These are phyloP conservation scores for Tetramorium bicarinatum DNA, from an alignment of 2,888 invertebrate species.

Conservation along the genomic window DNA sequence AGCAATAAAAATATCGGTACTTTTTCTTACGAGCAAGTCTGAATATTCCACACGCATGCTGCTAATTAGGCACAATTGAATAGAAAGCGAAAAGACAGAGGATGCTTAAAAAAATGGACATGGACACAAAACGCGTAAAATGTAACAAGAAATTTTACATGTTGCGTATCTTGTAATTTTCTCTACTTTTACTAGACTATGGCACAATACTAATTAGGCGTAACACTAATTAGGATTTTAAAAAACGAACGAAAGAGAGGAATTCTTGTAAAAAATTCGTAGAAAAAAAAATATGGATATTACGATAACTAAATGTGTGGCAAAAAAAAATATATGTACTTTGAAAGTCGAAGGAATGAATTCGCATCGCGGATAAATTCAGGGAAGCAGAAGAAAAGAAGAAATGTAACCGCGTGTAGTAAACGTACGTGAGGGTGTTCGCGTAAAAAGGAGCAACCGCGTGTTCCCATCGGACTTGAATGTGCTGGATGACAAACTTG, in stretches of 20 bases:
- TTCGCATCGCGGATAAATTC: constrained; percentile 50
- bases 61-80: constrained; percentile 21
- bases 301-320: neutral
- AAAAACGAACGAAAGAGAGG: neutral
- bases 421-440: constrained; percentile 28
- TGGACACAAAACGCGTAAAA: neutral
- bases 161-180: too few relatives aligned
- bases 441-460: constrained; percentile 56
- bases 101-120: neutral
- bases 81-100: neutral
- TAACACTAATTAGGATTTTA: neutral
- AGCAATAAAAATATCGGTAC: neutral
- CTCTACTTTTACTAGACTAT: neutral
- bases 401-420: constrained; percentile 39
- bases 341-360: constrained; percentile 38
- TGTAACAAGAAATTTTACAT: neutral
- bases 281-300: constrained; percentile 34
- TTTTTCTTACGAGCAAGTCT: neutral
- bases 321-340: neutral
- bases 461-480: constrained; percentile 59
- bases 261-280: neutral
- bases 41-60: neutral
- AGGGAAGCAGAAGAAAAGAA: constrained; percentile 27
- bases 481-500: constrained; percentile 64
- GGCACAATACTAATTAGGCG: neutral